These are phyloP conservation scores for Hofmannophila pseudospretella DNA, from an alignment of 2,888 invertebrate genomes.

Conservation along the genomic window DNA sequence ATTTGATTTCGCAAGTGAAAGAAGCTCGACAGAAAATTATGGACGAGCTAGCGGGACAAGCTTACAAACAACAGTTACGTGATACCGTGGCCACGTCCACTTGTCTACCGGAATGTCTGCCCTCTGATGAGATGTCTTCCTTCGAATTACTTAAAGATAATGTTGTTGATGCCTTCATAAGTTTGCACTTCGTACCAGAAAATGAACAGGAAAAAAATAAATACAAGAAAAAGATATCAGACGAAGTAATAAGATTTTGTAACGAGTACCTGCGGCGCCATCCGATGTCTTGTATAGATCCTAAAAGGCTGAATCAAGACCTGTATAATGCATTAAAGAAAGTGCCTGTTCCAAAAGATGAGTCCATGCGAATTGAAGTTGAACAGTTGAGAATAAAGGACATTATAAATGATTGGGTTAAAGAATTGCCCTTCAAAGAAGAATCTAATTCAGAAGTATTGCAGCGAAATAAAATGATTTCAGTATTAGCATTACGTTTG, in stretches of 20 bases:
- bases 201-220: conserved; percentile 25
- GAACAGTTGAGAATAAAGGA: conserved; percentile 39
- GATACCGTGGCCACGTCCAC: conserved; percentile 37
- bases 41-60: conserved; percentile 29
- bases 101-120: conserved; percentile 21
- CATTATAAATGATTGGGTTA: conserved; percentile 36
- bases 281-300: conserved; percentile 28
- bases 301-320: conserved; percentile 30
- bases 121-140: conserved; percentile 30
- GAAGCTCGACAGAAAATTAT: conserved; percentile 26
- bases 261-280: conserved; percentile 34
- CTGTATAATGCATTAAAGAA: conserved; percentile 36
- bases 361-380: conserved; percentile 34
- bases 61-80: conserved; percentile 39
- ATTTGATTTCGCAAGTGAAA: conserved; percentile 28
- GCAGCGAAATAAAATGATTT: conserved; percentile 31
- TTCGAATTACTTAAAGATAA: conserved; percentile 46
- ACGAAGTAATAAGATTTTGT: conserved; percentile 40
- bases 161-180: conserved; percentile 49
- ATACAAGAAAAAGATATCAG: conserved; percentile 33
- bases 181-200: conserved; percentile 32
- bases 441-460: conserved; percentile 22
- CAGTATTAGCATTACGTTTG: conserved; percentile 34
- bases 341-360: conserved; percentile 34
- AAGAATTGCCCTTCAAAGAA: conserved; percentile 29